A percentile compares a stretch with the other conserved stretches of the same genome.
These are phyloP conservation scores for Xiphias gladius DNA, from an alignment of 2,113 vertebrate species.

Conservation along the genomic window DNA sequence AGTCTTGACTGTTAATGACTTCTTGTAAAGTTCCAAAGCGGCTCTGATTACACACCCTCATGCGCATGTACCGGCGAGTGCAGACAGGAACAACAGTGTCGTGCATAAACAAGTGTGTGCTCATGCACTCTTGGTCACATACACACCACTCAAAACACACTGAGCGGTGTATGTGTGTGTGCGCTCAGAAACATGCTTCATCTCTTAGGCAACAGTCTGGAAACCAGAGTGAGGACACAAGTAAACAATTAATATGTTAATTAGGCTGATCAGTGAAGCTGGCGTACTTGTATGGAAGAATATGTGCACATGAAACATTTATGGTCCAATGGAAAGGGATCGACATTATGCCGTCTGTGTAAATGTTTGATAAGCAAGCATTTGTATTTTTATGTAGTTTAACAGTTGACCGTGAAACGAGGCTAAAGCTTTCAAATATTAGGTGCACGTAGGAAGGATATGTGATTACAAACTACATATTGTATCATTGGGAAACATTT, in stretches of 20 bases:
- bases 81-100: slow-evolving; percentile 44
- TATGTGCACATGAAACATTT: slow-evolving; percentile 44
- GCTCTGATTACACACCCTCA: slow-evolving; percentile 81
- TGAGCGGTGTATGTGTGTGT: slow-evolving; percentile 30
- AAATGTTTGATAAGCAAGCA: slow-evolving; percentile 14
- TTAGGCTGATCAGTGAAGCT: slow-evolving; percentile 61
- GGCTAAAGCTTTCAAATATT: slow-evolving; percentile 32
- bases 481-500: too few species aligned
- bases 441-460: slow-evolving; percentile 15
- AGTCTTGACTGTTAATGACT: slow-evolving; percentile 88
- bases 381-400: slow-evolving; percentile 1
- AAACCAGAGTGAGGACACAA: slow-evolving; percentile 72
- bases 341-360: slow-evolving; percentile 12
- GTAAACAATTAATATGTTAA: slow-evolving; percentile 84
- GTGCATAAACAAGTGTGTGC: slow-evolving; percentile 29
- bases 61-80: slow-evolving; percentile 54
- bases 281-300: slow-evolving; percentile 25
- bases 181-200: slow-evolving; percentile 49
- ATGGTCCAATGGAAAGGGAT: slow-evolving; percentile 34
- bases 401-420: slow-evolving; percentile 27
- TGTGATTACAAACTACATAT: slow-evolving; percentile 36
- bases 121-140: slow-evolving; percentile 22
- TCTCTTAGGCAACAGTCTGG: slow-evolving; percentile 71
- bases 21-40: slow-evolving; percentile 87
- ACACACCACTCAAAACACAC: slow-evolving; percentile 28